Evolutionary conservation across 2,888 invertebrate genomes (phyloP).

Genomic region (Chorisops tibialis): DNA sequence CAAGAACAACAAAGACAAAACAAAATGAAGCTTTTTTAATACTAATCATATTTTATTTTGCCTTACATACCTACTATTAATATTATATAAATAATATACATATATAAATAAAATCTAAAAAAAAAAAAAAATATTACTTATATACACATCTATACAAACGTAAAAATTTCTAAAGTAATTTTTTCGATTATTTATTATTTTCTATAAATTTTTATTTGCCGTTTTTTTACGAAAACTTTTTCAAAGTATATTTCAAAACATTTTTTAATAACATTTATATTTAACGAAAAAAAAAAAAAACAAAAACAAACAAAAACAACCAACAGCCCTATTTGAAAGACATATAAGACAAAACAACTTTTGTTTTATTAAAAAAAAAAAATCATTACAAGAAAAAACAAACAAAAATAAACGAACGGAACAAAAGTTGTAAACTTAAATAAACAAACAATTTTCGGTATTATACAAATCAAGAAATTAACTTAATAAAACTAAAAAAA

Average conservation of each 20-base stretch:
- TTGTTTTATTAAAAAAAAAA: slow-evolving; percentile 35
- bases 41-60: too few relatives aligned
- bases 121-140: slow-evolving; percentile 25
- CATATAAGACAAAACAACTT: slow-evolving; percentile 20
- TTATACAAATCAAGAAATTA: neutral
- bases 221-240: slow-evolving; percentile 28
- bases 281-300: too few relatives aligned
- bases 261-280: slow-evolving; percentile 1
- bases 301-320: too few relatives aligned
- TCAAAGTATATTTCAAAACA: slow-evolving; percentile 12
- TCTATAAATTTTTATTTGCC: slow-evolving; percentile 25
- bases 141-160: slow-evolving; percentile 25
- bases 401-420: slow-evolving; percentile 28
- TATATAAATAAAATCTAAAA: too few relatives aligned
- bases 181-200: too few relatives aligned
- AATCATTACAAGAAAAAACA: slow-evolving; percentile 31
- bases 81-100: too few relatives aligned
- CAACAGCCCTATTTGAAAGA: too few relatives aligned
- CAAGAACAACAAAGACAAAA: too few relatives aligned
- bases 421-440: slow-evolving; percentile 34
- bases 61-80: too few relatives aligned
- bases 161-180: slow-evolving; percentile 1
- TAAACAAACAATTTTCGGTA: neutral
- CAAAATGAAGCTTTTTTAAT: too few relatives aligned
- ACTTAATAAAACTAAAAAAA: slow-evolving; percentile 10